Base-by-base conservation (phyloP, 64 coral and sea anemone genomes). In the Platygyra sinensis region DNA sequence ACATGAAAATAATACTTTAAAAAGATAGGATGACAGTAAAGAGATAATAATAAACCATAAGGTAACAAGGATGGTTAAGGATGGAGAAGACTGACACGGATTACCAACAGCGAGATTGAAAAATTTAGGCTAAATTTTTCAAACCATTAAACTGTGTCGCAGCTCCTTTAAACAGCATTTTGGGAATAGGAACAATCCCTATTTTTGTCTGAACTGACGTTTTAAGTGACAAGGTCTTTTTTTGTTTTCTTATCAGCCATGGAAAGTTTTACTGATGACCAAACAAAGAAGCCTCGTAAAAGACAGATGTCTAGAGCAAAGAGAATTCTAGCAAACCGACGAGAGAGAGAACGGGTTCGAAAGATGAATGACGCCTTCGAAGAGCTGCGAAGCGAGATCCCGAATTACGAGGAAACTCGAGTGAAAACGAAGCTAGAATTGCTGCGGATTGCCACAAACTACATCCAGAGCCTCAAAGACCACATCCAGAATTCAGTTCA, bases 311-410 rank as follows among this genome's bases (percentile, higher is more conserved):
- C 89, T 8, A 84, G 54, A 54, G 81, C 81, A 3, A 91, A 91
- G 55, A 79, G 89, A 59, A 20, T 91, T 33, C 52, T 91, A 28
- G 89, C 89, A 39, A 91, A 91, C 52, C 69, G 81, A 75, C 73
- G 89, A 24, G 89, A 91, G 28, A 72, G 89, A 84, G 89, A 91
- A 46, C 89, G 89, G 10, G 89, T 91, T 9, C 38, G 80, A 39
- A 91, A 91, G 25, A 91, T 91, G 78, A 91, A 91, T 67, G 89
- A 83, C 72, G 89, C 89, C 31, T 91, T 91, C 61, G 89, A 91
- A 73, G 78, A 83, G 11, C 22, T 91, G 2, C 71, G 81, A 42
- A 84, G 67, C 54, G 57, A 54, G 4, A 91, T 91, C 25, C 89
- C 89, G 5, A 83, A 91, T 72, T 83, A 82, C 19, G 89, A 91